Conservation (phyloP, 2,797 vertebrate genomes). For the Luscinia luscinia region DNA sequence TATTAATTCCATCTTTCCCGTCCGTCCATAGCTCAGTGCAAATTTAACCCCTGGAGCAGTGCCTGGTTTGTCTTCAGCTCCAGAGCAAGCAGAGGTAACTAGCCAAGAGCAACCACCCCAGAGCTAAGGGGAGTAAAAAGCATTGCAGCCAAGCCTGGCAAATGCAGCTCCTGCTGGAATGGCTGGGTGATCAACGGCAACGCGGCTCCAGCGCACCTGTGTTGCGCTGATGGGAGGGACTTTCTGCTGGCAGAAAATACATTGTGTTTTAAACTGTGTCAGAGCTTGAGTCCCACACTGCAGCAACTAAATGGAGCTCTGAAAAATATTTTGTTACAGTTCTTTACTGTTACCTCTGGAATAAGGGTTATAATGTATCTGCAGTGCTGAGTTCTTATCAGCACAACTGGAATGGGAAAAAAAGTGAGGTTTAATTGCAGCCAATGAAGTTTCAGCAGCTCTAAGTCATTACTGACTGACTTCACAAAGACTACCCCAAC, state of each 20-base stretch:
- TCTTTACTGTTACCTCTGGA: neutral
- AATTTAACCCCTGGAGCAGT: neutral
- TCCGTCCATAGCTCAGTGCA: neutral
- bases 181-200: neutral
- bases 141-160: neutral
- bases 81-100: neutral
- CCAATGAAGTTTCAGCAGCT: neutral
- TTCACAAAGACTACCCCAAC: neutral
- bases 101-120: neutral
- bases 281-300: neutral
- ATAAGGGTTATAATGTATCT: neutral
- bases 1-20: neutral
- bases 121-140: accelerated
- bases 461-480: accelerated
- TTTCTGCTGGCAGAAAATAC: neutral
- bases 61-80: neutral
- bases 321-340: neutral
- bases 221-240: no score
- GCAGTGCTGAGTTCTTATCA: accelerated
- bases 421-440: accelerated
- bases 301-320: accelerated
- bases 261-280: neutral
- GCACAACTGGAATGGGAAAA: accelerated
- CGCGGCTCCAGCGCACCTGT: accelerated
- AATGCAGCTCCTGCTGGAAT: accelerated